phyloP scores from a whole-genome alignment of 2,888 invertebrate species.

The Platycheirus rosarum region DNA sequence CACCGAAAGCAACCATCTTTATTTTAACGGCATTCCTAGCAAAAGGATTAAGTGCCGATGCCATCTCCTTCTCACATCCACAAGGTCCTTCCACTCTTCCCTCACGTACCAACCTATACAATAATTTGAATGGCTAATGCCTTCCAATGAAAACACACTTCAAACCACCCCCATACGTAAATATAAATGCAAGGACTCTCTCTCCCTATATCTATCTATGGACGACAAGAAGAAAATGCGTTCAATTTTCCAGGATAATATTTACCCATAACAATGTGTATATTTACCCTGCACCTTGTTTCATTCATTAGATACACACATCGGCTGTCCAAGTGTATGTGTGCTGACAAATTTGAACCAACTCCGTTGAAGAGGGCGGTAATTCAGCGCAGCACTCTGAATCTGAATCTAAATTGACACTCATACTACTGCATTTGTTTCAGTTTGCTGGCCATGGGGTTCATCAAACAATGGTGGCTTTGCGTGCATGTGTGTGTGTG shows the following conservation, averaged over 20 bases:
- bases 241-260: slow-evolving; percentile 72
- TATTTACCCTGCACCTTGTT: slow-evolving; percentile 72
- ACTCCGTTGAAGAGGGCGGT: slow-evolving; percentile 72
- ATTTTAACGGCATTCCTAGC: slow-evolving; percentile 18
- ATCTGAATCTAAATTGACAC: slow-evolving; percentile 24
- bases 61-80: slow-evolving; percentile 32
- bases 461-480: slow-evolving; percentile 47
- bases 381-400: slow-evolving; percentile 42
- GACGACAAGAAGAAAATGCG: slow-evolving; percentile 42
- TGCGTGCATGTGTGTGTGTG: slow-evolving; percentile 6
- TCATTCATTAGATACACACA: slow-evolving; percentile 46
- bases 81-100: slow-evolving; percentile 54
- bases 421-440: slow-evolving; percentile 29
- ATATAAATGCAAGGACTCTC: slow-evolving; percentile 20
- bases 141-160: slow-evolving; percentile 73
- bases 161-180: slow-evolving; percentile 42
- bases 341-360: slow-evolving; percentile 53
- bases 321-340: slow-evolving; percentile 3
- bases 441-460: too few relatives aligned
- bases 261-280: slow-evolving; percentile 64
- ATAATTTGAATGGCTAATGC: slow-evolving; percentile 73
- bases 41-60: slow-evolving; percentile 39
- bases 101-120: neutral
- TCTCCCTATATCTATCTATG: slow-evolving; percentile 2
- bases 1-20: slow-evolving; percentile 16